phyloP scores from a whole-genome alignment of 2,113 vertebrate species.

The Neogobius melanostomus region DNA sequence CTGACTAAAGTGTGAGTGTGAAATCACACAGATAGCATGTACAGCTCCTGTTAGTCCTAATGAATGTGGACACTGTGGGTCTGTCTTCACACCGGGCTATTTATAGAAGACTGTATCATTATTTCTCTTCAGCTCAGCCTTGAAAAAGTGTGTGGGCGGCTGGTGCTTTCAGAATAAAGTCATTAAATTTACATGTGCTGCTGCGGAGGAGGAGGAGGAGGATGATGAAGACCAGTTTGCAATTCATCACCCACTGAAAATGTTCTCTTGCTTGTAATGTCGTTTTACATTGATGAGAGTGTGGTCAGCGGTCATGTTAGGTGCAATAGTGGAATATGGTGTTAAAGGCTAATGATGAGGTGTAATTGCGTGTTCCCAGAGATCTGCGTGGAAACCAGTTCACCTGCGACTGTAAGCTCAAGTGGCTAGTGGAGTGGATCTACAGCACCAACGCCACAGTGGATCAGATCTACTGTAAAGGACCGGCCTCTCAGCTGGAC shows the following conservation, averaged over 20 bases:
- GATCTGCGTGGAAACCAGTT: slow-evolving; percentile 95
- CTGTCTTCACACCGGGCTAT: slow-evolving; percentile 35
- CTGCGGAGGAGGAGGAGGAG: slow-evolving; percentile 13
- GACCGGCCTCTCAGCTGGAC: slow-evolving; percentile 85
- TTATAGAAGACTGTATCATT: slow-evolving; percentile 51
- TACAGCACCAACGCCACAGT: slow-evolving; percentile 94
- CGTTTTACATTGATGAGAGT: slow-evolving; percentile 32
- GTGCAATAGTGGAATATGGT: not conserved
- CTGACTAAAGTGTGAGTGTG: slow-evolving; percentile 96
- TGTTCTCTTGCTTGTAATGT: slow-evolving; percentile 7
- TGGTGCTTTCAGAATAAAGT: slow-evolving; percentile 44
- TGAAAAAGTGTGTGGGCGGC: slow-evolving; percentile 62
- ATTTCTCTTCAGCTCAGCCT: slow-evolving; percentile 42
- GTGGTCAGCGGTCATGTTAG: slow-evolving; percentile 3
- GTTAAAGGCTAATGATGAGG: not conserved
- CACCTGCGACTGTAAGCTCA: slow-evolving; percentile 95
- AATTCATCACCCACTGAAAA: slow-evolving; percentile 38
- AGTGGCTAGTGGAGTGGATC: slow-evolving; percentile 98
- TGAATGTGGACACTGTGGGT: slow-evolving; percentile 22
- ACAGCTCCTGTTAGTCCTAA: slow-evolving; percentile 2
- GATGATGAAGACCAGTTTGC: slow-evolving; percentile 22
- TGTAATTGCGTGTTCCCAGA: slow-evolving; percentile 62
- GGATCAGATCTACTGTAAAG: slow-evolving; percentile 92
- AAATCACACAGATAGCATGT: slow-evolving; percentile 4
- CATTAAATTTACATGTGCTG: slow-evolving; percentile 60